phyloP scores from a whole-genome alignment of 2,797 vertebrate species.

The Chelmon rostratus region DNA sequence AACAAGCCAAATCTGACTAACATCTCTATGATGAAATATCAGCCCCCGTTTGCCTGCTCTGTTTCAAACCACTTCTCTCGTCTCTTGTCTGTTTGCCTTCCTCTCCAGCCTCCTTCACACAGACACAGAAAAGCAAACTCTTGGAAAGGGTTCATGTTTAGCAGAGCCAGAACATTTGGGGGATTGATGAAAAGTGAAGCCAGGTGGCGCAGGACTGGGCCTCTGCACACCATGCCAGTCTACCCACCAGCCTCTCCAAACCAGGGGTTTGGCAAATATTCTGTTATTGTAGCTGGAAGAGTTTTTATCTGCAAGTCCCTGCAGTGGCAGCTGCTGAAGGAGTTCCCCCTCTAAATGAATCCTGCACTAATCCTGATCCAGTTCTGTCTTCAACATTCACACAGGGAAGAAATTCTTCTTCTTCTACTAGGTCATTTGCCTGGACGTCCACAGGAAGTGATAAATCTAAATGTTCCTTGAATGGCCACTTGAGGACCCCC shows the following conservation, averaged over 20 bases:
- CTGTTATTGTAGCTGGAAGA: conserved; percentile 6
- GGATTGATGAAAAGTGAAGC: conserved; percentile 14
- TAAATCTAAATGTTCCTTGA: not conserved
- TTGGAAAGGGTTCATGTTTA: conserved; percentile 16
- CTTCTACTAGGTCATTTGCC: not conserved
- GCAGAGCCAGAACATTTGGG: not conserved
- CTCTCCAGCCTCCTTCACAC: conserved; percentile 35
- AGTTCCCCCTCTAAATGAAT: not conserved
- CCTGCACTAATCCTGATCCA: not conserved
- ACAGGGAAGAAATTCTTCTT: not conserved
- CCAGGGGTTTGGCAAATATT: conserved; percentile 2
- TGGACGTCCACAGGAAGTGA: not conserved
- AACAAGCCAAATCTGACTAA: conserved; percentile 20
- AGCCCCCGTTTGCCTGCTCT: not conserved
- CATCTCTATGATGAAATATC: conserved; percentile 15
- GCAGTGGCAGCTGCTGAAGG: not conserved
- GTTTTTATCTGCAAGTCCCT: not conserved
- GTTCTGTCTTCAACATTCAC: not conserved
- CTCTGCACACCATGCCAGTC: conserved; percentile 4
- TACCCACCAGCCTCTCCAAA: conserved; percentile 17
- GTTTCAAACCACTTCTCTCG: conserved; percentile 28
- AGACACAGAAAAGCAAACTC: conserved; percentile 43
- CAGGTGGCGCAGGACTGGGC: conserved; percentile 31
- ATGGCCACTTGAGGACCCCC: too few relatives aligned
- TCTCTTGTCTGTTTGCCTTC: not conserved